Evolutionary conservation across 2,888 invertebrate species (phyloP).

Genomic region (Trachelus tabidus): DNA sequence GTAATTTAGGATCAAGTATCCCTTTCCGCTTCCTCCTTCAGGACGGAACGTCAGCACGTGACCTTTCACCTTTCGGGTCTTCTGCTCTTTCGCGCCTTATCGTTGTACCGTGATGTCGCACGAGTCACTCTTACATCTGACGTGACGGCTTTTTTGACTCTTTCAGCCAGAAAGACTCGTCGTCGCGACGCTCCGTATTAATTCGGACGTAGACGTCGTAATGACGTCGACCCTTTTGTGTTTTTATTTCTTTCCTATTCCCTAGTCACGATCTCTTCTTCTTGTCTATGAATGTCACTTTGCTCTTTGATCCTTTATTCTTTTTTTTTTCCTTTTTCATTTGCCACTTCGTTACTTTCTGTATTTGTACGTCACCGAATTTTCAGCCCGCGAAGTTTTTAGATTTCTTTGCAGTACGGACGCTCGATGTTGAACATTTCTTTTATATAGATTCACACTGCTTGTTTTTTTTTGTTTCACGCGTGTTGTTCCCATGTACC

Average conservation of each 20-base stretch:
- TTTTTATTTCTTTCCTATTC: not conserved
- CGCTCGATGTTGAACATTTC: not conserved
- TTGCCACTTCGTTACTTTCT: not conserved
- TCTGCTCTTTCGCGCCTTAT: not conserved
- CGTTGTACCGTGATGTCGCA: not conserved
- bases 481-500: not conserved
- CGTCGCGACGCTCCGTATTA: constrained; percentile 1
- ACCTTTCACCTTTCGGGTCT: not conserved
- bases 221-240: not conserved
- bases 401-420: not conserved
- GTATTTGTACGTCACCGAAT: not conserved
- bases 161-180: not conserved
- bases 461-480: not conserved
- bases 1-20: not conserved
- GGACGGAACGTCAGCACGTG: not conserved
- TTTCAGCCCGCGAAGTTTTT: not conserved
- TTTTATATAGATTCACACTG: not conserved
- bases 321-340: too few relatives aligned
- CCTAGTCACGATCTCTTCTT: not conserved
- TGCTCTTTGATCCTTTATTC: not conserved
- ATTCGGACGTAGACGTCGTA: constrained; percentile 11
- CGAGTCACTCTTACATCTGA: not conserved
- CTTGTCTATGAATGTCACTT: not conserved
- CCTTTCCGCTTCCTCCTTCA: not conserved
- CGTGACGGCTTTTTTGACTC: not conserved